Evolutionary conservation across 2,888 invertebrate genomes (phyloP), one percentile per base, ranked within the genome.

Genomic region (Athalia circularis): DNA sequence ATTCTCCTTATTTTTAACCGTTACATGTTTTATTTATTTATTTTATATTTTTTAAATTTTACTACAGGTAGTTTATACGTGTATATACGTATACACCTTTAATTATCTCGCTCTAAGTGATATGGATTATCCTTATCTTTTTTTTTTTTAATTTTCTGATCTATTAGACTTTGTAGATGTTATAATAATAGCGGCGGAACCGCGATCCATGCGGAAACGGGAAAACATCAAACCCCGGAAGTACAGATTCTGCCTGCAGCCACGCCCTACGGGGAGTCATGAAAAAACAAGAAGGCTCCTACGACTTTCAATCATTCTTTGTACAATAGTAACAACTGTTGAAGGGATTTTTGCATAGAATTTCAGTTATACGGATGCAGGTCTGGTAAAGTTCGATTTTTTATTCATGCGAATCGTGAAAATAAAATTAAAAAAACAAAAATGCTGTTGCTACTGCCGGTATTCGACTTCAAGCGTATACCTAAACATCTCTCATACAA

Each of bases 181-280:
- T 29, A 29, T 29, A 29, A 29, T 29, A 29, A 29, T 29, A 29
- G 29, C 29, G 29, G 29, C 2, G 29, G 13, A 65, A 13, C 4
- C 65, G 13, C n/a, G 5, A 48, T 1, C 8, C 48, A 65, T 47
- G n/a, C 50, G 3, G 52, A 2, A 67, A 67, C 7, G 54, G n/a
- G 11, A n/a, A 29, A 68, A 68, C 52, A 29, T 52, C n/a, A 52
- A 29, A 68, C 15, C 8, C 15, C 54, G 9, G 9, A 11, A 54
- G 11, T 4, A 68, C 4, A 52, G 11, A 50, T 68, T 68, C 48
- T 52, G 52, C 29, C 29, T 29, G 29, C 29, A 29, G 29, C 68
- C 68, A 68, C 68, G 68, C 68, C 68, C 68, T 4, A 4, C 61
- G 29, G 11, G 29, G 47, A 43, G 50, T 68, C 54, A 68, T 50